phyloP scores from a whole-genome alignment of 2,888 invertebrate species.

The Cerastis leucographa region DNA sequence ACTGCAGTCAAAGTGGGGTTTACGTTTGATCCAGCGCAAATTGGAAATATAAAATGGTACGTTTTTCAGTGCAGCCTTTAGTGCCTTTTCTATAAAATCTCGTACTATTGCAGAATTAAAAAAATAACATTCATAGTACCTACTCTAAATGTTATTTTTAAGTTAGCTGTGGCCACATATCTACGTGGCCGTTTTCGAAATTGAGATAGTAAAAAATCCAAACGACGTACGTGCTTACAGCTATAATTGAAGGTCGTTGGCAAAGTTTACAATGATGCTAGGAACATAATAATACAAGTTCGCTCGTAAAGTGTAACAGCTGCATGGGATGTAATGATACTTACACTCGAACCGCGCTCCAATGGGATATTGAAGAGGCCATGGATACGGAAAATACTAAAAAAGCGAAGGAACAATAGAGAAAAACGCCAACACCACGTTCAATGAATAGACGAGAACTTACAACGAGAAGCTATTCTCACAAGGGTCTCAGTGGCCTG shows the following conservation, averaged over 20 bases:
- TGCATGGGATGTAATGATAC: constrained; percentile 85
- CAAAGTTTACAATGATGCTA: constrained; percentile 82
- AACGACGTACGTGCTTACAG: constrained; percentile 62
- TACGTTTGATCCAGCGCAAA: constrained; percentile 76
- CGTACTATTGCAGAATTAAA: constrained; percentile 41
- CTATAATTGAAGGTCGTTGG: constrained; percentile 77
- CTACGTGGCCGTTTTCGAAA: constrained; percentile 33
- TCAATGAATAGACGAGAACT: constrained; percentile 76
- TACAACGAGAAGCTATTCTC: constrained; percentile 71
- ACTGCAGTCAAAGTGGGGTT: constrained; percentile 70
- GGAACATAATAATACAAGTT: constrained; percentile 87
- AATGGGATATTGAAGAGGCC: constrained; percentile 81
- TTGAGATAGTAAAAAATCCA: constrained; percentile 56
- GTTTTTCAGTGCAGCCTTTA: constrained; percentile 58
- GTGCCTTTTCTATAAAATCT: constrained; percentile 54
- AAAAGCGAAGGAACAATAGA: constrained; percentile 75
- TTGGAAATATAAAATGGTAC: constrained; percentile 73
- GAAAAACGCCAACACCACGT: constrained; percentile 74
- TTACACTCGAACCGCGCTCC: constrained; percentile 75
- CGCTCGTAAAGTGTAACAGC: constrained; percentile 87
- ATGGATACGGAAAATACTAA: constrained; percentile 77
- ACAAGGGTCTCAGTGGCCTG: constrained; percentile 74
- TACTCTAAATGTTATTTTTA: too few species aligned
- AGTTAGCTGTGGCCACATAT: too few species aligned
- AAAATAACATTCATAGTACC: constrained; percentile 32